A percentile compares a stretch with the other conserved stretches of the same genome.
phyloP scores from a whole-genome alignment of 1,140 invertebrate genomes.

The Caenorhabditis remanei region DNA sequence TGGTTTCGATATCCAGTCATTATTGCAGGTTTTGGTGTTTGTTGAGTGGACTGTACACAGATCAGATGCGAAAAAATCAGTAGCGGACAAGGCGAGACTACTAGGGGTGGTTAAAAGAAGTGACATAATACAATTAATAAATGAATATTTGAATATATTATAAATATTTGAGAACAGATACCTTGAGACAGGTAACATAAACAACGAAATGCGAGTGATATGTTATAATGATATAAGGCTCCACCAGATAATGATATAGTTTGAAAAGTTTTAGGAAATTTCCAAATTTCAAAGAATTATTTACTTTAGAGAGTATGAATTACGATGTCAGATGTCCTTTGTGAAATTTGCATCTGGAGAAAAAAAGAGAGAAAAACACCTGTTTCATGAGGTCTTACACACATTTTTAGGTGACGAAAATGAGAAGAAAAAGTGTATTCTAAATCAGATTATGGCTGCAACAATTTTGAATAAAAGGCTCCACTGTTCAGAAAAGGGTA shows the following conservation, averaged over 20 bases:
- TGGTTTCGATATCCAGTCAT: constrained; percentile 1
- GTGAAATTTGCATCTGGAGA: not conserved
- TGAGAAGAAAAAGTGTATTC: not conserved
- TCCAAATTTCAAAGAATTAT: too few relatives aligned
- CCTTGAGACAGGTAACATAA: not conserved
- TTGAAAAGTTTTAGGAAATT: not conserved
- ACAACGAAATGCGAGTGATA: constrained; percentile 1
- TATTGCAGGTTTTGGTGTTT: not conserved
- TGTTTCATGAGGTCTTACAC: constrained; percentile 7
- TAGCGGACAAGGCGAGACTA: not conserved
- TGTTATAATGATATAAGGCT: not conserved
- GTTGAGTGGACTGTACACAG: not conserved
- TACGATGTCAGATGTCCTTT: too few relatives aligned
- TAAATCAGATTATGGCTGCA: too few relatives aligned
- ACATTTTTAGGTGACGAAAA: not conserved
- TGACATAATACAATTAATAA: not conserved
- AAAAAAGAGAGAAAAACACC: not conserved
- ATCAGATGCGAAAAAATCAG: constrained; percentile 35
- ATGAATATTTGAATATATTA: not conserved
- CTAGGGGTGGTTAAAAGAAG: not conserved
- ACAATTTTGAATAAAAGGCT: too few relatives aligned
- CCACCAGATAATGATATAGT: not conserved
- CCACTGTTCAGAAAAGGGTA: too few relatives aligned
- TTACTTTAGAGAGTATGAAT: too few relatives aligned
- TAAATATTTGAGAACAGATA: not conserved